These are phyloP conservation scores for Archips xylosteana DNA, from an alignment of 2,888 invertebrate genomes.

Conservation along the genomic window DNA sequence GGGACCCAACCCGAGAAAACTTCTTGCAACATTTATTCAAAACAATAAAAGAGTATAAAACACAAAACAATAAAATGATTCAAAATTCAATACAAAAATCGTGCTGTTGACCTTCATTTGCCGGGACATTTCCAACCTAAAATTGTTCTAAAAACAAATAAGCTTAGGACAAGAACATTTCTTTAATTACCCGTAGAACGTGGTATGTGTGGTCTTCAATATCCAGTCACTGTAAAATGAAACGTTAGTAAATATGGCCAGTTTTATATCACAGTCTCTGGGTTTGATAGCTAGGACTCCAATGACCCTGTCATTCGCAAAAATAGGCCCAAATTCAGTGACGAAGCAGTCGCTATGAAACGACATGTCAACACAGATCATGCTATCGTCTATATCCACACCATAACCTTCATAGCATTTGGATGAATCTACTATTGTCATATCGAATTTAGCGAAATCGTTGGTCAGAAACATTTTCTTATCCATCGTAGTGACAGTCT, in stretches of 20 bases:
- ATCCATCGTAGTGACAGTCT: constrained; percentile 73
- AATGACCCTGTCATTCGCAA: constrained; percentile 60
- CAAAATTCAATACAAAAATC: background rate
- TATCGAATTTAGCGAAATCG: constrained; percentile 61
- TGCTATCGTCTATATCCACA: constrained; percentile 58
- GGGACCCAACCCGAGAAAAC: too few relatives aligned
- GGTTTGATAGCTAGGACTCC: constrained; percentile 68
- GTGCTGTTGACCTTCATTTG: background rate
- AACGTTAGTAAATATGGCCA: constrained; percentile 57
- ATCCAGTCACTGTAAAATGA: constrained; percentile 56
- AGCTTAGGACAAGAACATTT: background rate
- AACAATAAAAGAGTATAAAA: background rate
- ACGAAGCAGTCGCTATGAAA: constrained; percentile 70
- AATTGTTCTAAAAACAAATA: background rate
- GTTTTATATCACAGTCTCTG: constrained; percentile 61
- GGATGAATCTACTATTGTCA: constrained; percentile 48
- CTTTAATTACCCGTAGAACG: constrained; percentile 14
- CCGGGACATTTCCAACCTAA: background rate
- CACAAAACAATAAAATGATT: background rate
- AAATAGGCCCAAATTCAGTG: constrained; percentile 75
- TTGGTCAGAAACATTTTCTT: constrained; percentile 69
- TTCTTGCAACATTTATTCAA: background rate
- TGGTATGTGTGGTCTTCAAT: constrained; percentile 48
- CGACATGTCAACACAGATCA: constrained; percentile 69
- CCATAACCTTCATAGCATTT: constrained; percentile 67